phyloP scores from a whole-genome alignment of 2,888 invertebrate genomes.

The Trilocha varians region DNA sequence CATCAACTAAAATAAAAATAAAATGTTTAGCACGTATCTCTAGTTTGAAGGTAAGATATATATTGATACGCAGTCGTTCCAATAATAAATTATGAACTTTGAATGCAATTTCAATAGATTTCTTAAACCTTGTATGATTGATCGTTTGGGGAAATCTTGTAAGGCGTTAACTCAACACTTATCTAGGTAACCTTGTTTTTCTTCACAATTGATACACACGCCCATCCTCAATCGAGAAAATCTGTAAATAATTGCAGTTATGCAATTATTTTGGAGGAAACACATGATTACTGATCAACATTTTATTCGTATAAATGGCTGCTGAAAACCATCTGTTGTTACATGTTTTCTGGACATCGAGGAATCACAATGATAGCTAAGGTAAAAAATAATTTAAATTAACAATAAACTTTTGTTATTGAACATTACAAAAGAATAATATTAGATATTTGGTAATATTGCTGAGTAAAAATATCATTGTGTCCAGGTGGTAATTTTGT shows the following conservation, averaged over 20 bases:
- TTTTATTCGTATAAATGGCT: conserved; percentile 42
- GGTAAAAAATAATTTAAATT: conserved; percentile 29
- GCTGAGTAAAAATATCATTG: conserved; percentile 25
- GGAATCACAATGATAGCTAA: conserved; percentile 48
- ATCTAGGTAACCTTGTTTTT: conserved; percentile 17
- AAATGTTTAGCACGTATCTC: too few species aligned
- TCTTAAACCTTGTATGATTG: too few species aligned
- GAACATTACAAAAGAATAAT: too few species aligned
- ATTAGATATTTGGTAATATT: neutral
- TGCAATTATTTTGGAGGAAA: conserved; percentile 29
- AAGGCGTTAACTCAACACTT: too few species aligned
- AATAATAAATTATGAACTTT: too few species aligned
- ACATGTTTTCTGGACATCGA: conserved; percentile 30
- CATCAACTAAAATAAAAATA: too few species aligned
- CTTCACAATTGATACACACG: conserved; percentile 22
- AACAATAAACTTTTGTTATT: neutral
- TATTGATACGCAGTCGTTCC: too few species aligned
- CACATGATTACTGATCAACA: conserved; percentile 33
- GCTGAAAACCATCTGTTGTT: conserved; percentile 23
- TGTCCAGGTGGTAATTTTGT: conserved; percentile 32
- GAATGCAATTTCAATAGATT: too few species aligned
- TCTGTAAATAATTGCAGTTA: conserved; percentile 27
- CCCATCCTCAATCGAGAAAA: conserved; percentile 27
- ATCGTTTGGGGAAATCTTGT: too few species aligned
- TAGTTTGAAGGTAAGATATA: too few species aligned